Percentiles rank a stretch among this genome's conserved stretches.
These are phyloP conservation scores for Pica pica DNA, from an alignment of 2,113 vertebrate species.

Conservation along the genomic window DNA sequence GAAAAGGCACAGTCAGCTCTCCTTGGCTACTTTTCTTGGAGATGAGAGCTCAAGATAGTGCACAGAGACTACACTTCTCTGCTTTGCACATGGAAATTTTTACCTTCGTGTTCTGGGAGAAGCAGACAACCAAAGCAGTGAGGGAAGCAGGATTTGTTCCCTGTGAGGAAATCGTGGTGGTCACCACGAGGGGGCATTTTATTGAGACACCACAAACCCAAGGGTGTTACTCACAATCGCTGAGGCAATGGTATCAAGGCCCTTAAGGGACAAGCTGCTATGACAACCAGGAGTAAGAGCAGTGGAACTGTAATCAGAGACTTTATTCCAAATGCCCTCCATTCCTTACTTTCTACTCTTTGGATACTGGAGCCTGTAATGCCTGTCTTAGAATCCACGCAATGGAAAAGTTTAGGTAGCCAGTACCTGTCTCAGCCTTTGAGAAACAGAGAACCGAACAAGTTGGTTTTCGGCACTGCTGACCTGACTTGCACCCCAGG, in stretches of 20 bases:
- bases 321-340: not conserved
- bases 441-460: not conserved
- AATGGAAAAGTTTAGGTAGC: not conserved
- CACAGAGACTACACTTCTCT: not conserved
- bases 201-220: not conserved
- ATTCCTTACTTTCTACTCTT: not conserved
- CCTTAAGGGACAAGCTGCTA: not conserved
- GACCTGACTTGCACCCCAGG: not conserved
- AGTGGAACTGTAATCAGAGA: not conserved
- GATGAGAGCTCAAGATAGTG: not conserved
- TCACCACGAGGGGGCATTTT: conserved; percentile 20
- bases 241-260: not conserved
- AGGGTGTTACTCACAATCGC: not conserved
- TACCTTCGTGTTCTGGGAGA: not conserved
- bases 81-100: not conserved
- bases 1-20: not conserved
- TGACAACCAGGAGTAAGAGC: not conserved
- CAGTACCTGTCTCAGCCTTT: not conserved
- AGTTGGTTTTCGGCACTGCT: not conserved
- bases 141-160: not conserved
- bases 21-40: not conserved
- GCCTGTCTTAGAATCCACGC: not conserved
- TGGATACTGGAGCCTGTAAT: not conserved
- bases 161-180: not conserved
- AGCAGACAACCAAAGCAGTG: not conserved